Evolutionary conservation across 2,113 vertebrate species (phyloP).

Genomic region (Dasyurus viverrinus): DNA sequence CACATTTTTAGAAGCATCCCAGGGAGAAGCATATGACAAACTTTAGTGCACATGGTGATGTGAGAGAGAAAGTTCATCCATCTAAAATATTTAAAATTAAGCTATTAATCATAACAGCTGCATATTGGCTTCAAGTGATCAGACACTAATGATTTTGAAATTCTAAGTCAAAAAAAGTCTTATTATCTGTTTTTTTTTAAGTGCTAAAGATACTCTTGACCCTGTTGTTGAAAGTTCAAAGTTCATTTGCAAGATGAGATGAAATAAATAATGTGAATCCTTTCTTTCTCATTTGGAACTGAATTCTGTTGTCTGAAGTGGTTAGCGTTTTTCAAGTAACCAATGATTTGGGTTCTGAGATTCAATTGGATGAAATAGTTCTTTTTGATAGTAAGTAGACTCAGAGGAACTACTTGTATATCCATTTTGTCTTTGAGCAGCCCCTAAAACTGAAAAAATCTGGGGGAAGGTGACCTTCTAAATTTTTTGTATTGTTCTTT

Average conservation of each 20-base stretch:
- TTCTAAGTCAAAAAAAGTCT: slow-evolving; percentile 59
- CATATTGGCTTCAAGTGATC: slow-evolving; percentile 77
- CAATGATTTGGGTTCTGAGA: not conserved
- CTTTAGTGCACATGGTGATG: slow-evolving; percentile 19
- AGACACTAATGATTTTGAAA: slow-evolving; percentile 72
- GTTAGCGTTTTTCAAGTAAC: not conserved
- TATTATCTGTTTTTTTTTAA: slow-evolving; percentile 63
- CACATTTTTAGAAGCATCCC: slow-evolving; percentile 40
- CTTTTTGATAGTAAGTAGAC: slow-evolving; percentile 10
- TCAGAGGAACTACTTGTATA: not conserved
- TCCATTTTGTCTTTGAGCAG: not conserved
- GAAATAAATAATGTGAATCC: not conserved
- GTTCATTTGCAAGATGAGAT: not conserved
- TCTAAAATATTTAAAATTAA: slow-evolving; percentile 81
- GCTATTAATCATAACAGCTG: slow-evolving; percentile 77
- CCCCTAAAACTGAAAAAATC: not conserved
- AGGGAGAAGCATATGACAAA: slow-evolving; percentile 60
- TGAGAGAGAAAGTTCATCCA: slow-evolving; percentile 60
- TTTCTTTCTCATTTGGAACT: not conserved
- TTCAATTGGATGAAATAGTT: not conserved
- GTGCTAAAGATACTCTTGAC: slow-evolving; percentile 57
- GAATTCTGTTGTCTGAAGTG: not conserved
- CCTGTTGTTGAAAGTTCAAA: slow-evolving; percentile 50
- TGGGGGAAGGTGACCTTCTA: not conserved
- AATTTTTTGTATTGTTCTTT: not conserved